Conservation (phyloP, 2,888 invertebrate genomes). For the Doris montereyensis region DNA sequence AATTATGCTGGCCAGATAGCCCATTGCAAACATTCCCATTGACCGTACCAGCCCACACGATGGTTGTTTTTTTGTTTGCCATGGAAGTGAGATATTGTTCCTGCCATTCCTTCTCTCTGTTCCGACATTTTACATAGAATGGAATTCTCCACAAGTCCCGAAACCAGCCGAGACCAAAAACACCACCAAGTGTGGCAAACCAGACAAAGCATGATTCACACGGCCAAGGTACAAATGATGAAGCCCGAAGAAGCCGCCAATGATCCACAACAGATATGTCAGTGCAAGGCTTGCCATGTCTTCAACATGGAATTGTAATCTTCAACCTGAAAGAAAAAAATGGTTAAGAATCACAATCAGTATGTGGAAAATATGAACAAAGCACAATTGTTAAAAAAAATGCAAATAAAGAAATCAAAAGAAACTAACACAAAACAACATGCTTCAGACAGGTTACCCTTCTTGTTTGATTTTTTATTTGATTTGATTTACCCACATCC, state of each 20-base stretch:
- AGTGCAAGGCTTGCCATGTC: constrained; percentile 75
- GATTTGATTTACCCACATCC: no score
- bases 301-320: no score
- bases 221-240: constrained; percentile 93
- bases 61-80: no score
- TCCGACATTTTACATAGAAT: constrained; percentile 83
- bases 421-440: no score
- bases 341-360: no score
- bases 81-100: not conserved
- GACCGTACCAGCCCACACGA: constrained; percentile 14
- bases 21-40: constrained; percentile 34
- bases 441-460: no score
- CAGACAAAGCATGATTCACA: constrained; percentile 91
- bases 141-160: constrained; percentile 88
- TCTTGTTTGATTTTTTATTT: no score
- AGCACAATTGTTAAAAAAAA: no score
- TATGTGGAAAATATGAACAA: no score
- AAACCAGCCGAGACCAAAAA: constrained; percentile 88
- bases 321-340: no score
- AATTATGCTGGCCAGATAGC: not conserved
- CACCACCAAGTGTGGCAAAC: constrained; percentile 87
- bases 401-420: no score
- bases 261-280: constrained; percentile 89
- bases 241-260: constrained; percentile 89
- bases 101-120: constrained; percentile 68